A percentile compares a stretch with the other conserved stretches of the same genome.
Evolutionary conservation across 2,113 vertebrate genomes (phyloP).

Genomic region (Athene cunicularia): DNA sequence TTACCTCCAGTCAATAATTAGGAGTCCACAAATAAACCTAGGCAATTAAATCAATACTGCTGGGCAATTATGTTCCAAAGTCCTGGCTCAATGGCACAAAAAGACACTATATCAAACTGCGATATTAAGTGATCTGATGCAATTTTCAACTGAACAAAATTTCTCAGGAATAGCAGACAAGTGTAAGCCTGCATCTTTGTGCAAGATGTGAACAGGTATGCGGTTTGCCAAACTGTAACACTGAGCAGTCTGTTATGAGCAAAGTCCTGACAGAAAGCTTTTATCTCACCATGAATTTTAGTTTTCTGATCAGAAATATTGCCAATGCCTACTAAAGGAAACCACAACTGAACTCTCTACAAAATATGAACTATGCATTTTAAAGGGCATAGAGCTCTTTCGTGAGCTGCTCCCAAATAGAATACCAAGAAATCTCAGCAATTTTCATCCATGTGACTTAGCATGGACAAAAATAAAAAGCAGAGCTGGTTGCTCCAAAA

Average conservation of each 20-base stretch:
- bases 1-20: constrained; percentile 99
- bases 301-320: not conserved
- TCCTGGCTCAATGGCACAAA: constrained; percentile 87
- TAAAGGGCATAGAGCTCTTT: not conserved
- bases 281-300: not conserved
- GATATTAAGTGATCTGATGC: constrained; percentile 82
- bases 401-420: not conserved
- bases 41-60: constrained; percentile 99
- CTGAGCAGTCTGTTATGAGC: not conserved
- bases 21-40: constrained; percentile 98
- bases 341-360: not conserved
- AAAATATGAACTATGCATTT: not conserved
- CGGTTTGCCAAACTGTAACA: not conserved
- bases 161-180: constrained; percentile 46
- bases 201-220: not conserved
- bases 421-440: not conserved
- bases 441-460: not conserved
- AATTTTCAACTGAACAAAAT: constrained; percentile 59
- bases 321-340: not conserved
- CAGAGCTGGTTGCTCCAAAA: not conserved
- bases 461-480: not conserved
- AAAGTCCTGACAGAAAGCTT: not conserved
- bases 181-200: not conserved
- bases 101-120: constrained; percentile 89
- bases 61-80: constrained; percentile 83